Evolutionary conservation across 1,140 invertebrate species (phyloP).

Genomic region (Caenorhabditis remanei): DNA sequence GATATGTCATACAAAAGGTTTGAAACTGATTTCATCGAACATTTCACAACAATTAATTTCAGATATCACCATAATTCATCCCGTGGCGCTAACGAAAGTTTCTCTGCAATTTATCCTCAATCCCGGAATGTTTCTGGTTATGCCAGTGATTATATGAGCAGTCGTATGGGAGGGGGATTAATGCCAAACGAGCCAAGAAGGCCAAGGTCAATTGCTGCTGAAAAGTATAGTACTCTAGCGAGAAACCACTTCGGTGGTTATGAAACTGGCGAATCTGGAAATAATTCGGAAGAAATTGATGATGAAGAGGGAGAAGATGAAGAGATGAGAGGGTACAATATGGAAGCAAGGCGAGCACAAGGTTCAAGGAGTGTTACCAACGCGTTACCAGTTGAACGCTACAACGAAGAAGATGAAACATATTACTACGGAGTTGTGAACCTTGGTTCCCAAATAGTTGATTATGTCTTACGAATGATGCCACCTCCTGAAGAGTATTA

Average conservation of each 20-base stretch:
- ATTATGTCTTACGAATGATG: constrained; percentile 37
- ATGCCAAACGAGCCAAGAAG: neutral
- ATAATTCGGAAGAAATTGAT: constrained; percentile 10
- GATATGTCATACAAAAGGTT: neutral
- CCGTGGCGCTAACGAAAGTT: constrained; percentile 21
- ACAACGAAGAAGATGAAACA: neutral
- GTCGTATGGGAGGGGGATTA: neutral
- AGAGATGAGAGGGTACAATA: neutral
- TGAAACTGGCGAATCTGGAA: constrained; percentile 20
- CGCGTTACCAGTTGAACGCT: neutral
- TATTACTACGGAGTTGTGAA: constrained; percentile 44
- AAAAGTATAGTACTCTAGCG: neutral
- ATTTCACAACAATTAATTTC: neutral
- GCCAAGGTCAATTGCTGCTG: constrained; percentile 16
- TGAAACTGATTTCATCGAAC: neutral
- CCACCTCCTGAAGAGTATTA: constrained; percentile 52
- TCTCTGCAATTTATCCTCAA: constrained; percentile 26
- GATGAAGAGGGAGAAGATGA: constrained; percentile 23
- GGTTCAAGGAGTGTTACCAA: constrained; percentile 19
- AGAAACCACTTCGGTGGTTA: constrained; percentile 1
- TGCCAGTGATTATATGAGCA: constrained; percentile 36
- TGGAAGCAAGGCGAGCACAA: constrained; percentile 33
- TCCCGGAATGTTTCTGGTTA: constrained; percentile 11
- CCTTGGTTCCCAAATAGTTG: constrained; percentile 1
- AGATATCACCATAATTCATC: constrained; percentile 42